Conservation (phyloP, 2,113 vertebrate species). For the Phrynosoma blainvillii region DNA sequence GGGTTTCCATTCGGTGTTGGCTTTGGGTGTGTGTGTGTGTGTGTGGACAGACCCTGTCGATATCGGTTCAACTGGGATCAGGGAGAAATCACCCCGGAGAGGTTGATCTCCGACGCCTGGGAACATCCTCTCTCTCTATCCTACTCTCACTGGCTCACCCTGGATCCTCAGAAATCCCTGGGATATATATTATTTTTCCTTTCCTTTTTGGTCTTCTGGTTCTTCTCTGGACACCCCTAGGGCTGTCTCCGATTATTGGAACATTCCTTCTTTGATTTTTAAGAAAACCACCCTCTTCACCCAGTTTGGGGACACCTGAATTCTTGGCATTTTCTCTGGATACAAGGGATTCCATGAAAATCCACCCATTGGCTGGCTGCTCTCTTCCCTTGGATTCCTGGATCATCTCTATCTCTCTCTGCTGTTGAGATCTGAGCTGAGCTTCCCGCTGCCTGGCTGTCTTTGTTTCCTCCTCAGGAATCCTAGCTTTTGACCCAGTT, state of each 20-base stretch:
- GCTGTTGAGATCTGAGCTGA: neutral
- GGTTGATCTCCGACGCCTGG: neutral
- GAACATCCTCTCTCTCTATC: neutral
- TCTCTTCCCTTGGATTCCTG: neutral
- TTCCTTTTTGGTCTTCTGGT: neutral
- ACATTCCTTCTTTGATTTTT: neutral
- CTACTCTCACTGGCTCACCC: too few relatives aligned
- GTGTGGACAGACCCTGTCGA: neutral
- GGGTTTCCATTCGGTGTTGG: conserved; percentile 2
- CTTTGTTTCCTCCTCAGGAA: neutral
- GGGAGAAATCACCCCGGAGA: neutral
- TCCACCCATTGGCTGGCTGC: neutral
- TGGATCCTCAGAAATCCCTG: too few relatives aligned
- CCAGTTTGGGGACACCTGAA: neutral
- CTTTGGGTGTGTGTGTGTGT: neutral
- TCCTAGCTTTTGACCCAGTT: neutral
- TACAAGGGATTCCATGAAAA: neutral
- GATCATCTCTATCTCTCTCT: neutral
- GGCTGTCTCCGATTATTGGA: neutral
- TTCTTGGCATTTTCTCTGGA: conserved; percentile 3
- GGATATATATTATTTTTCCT: neutral
- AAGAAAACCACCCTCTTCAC: neutral
- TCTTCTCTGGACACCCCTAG: neutral
- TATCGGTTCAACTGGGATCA: neutral
- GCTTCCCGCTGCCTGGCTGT: neutral